phyloP scores from a whole-genome alignment of 2,888 invertebrate genomes.

The Erannis defoliaria region DNA sequence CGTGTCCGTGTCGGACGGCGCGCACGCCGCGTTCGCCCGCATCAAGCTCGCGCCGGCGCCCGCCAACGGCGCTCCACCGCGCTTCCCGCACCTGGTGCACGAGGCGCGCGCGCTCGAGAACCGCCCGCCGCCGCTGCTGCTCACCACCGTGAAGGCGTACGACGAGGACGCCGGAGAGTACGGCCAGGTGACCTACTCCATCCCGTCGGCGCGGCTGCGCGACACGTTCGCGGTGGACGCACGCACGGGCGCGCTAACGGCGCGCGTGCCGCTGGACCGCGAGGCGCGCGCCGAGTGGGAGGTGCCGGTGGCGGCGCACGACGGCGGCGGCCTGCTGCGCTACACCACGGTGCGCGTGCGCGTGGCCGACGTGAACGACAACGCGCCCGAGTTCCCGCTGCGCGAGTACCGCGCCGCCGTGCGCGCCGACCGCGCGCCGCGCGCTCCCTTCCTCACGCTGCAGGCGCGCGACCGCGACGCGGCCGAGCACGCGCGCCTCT shows the following conservation, averaged over 20 bases:
- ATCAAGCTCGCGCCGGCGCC: conserved; percentile 92
- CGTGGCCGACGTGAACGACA: conserved; percentile 94
- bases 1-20: conserved; percentile 98
- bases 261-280: conserved; percentile 90
- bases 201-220: conserved; percentile 90
- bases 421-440: conserved; percentile 91
- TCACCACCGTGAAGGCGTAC: conserved; percentile 92
- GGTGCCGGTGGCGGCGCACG: conserved; percentile 93
- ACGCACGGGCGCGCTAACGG: conserved; percentile 89
- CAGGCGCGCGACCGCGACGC: conserved; percentile 92
- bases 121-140: conserved; percentile 90
- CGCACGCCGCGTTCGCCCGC: conserved; percentile 95
- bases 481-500: conserved; percentile 89
- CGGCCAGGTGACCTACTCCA: conserved; percentile 91
- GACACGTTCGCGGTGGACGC: conserved; percentile 92
- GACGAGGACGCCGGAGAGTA: conserved; percentile 94
- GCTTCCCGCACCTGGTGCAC: conserved; percentile 91
- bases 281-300: conserved; percentile 87
- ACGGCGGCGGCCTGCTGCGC: conserved; percentile 92
- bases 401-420: conserved; percentile 94
- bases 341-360: conserved; percentile 92
- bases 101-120: conserved; percentile 94
- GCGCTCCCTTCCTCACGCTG: conserved; percentile 77
- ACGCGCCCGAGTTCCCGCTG: conserved; percentile 91
- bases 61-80: conserved; percentile 92